Evolutionary conservation across 1,140 invertebrate species (phyloP).

Genomic region (Odontomachus brunneus): DNA sequence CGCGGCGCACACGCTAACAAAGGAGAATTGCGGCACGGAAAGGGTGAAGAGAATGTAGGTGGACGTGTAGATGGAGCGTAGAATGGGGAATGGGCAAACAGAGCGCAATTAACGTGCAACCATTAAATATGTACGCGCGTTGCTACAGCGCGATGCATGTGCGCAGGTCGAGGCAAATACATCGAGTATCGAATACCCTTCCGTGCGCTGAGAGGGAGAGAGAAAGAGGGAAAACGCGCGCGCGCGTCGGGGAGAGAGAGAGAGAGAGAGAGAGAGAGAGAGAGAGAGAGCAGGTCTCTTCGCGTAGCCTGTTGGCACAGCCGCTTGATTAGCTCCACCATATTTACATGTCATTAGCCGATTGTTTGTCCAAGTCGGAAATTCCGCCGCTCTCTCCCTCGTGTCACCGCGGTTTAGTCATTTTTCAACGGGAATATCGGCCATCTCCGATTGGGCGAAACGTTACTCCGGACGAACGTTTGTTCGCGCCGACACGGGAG

Average conservation of each 20-base stretch:
- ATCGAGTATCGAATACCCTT: constrained; percentile 80
- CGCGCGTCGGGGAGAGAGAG: no score
- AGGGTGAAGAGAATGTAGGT: constrained; percentile 69
- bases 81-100: constrained; percentile 81
- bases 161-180: constrained; percentile 72
- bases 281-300: constrained; percentile 74
- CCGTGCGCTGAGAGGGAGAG: constrained; percentile 45
- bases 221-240: neutral
- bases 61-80: constrained; percentile 64
- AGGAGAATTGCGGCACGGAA: constrained; percentile 67
- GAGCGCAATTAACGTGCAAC: constrained; percentile 82
- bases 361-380: constrained; percentile 82
- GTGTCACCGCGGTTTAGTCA: constrained; percentile 42
- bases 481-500: no score
- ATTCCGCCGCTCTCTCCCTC: constrained; percentile 68
- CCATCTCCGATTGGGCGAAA: constrained; percentile 3
- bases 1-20: constrained; percentile 73
- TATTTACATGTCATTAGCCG: constrained; percentile 85
- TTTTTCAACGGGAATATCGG: constrained; percentile 23
- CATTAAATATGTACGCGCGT: constrained; percentile 83
- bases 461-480: no score
- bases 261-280: neutral
- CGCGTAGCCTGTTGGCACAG: constrained; percentile 81
- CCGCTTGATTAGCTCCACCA: constrained; percentile 84
- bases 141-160: constrained; percentile 70